Percentiles rank a stretch among this genome's conserved stretches.
These are phyloP conservation scores for Promerops cafer DNA, from an alignment of 2,113 vertebrate species.

Conservation along the genomic window DNA sequence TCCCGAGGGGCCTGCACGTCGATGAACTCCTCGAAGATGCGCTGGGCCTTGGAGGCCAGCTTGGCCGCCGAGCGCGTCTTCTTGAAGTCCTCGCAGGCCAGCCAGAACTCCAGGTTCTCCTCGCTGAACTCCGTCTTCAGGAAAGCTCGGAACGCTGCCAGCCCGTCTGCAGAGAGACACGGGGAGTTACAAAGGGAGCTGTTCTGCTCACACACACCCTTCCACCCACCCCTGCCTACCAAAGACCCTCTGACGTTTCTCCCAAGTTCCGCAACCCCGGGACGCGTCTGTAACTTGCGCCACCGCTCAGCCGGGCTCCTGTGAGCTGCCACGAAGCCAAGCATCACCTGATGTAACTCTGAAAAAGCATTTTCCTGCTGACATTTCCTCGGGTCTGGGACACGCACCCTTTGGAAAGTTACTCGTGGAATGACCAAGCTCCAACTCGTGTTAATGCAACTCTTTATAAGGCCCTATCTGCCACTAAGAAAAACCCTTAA, in stretches of 20 bases:
- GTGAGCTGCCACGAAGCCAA: neutral
- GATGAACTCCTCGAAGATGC: slow-evolving; percentile 93
- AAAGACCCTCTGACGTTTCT: neutral
- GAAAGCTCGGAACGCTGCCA: slow-evolving; percentile 90
- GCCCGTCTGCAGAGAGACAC: slow-evolving; percentile 75
- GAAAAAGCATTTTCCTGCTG: neutral
- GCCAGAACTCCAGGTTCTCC: slow-evolving; percentile 97
- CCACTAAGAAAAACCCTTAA: neutral
- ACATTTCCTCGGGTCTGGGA: accelerated
- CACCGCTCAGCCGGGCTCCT: neutral
- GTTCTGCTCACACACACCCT: neutral
- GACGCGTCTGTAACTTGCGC: accelerated
- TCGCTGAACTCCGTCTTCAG: slow-evolving; percentile 94
- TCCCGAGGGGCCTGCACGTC: slow-evolving; percentile 89
- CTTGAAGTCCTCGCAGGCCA: slow-evolving; percentile 94
- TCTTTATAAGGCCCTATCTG: neutral
- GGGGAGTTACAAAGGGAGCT: neutral
- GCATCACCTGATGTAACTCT: neutral
- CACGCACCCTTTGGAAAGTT: neutral
- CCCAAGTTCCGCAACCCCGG: neutral
- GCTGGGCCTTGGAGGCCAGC: slow-evolving; percentile 82
- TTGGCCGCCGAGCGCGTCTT: slow-evolving; percentile 80
- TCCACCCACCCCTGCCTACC: neutral
- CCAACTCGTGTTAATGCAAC: neutral
- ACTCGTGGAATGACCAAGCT: neutral